A percentile compares a stretch with the other conserved stretches of the same genome.
phyloP scores from a whole-genome alignment of 2,888 invertebrate species.

The Gandaritis pyraliata region DNA sequence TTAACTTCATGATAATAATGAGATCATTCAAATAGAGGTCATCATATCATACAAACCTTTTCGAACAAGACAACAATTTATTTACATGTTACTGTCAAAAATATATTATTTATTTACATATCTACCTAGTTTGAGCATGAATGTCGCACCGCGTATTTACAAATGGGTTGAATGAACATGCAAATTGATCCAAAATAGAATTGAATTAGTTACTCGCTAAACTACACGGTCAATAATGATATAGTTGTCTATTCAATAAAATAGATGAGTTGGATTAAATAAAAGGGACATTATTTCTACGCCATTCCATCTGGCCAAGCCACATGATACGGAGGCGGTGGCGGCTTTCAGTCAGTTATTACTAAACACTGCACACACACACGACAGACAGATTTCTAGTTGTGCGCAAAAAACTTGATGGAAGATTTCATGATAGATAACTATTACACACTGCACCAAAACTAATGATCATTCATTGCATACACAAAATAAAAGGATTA shows the following conservation, averaged over 20 bases:
- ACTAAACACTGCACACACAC: not conserved
- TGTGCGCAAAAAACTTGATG: slow-evolving; percentile 6
- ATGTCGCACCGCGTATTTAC: slow-evolving; percentile 32
- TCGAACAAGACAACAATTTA: slow-evolving; percentile 12
- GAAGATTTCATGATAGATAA: slow-evolving; percentile 10
- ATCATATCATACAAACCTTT: slow-evolving; percentile 4
- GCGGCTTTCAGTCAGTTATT: too few relatives aligned
- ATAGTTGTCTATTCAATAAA: slow-evolving; percentile 3
- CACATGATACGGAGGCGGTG: not conserved
- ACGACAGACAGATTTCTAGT: not conserved
- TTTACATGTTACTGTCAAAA: slow-evolving; percentile 24
- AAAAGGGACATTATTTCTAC: slow-evolving; percentile 8
- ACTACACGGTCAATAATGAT: not conserved
- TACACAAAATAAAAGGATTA: slow-evolving; percentile 17
- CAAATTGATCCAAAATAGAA: slow-evolving; percentile 1
- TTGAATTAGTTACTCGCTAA: slow-evolving; percentile 1
- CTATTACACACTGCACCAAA: slow-evolving; percentile 5
- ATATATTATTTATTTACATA: slow-evolving; percentile 26
- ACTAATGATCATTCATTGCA: slow-evolving; percentile 7
- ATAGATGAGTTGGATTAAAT: slow-evolving; percentile 1
- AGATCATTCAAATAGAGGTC: slow-evolving; percentile 34
- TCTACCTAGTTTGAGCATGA: slow-evolving; percentile 37
- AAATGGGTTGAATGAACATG: slow-evolving; percentile 21
- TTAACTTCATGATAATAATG: slow-evolving; percentile 23
- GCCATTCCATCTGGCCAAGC: slow-evolving; percentile 4